Conservation (phyloP, 2,888 invertebrate genomes). For the Diadegma fenestrale region DNA sequence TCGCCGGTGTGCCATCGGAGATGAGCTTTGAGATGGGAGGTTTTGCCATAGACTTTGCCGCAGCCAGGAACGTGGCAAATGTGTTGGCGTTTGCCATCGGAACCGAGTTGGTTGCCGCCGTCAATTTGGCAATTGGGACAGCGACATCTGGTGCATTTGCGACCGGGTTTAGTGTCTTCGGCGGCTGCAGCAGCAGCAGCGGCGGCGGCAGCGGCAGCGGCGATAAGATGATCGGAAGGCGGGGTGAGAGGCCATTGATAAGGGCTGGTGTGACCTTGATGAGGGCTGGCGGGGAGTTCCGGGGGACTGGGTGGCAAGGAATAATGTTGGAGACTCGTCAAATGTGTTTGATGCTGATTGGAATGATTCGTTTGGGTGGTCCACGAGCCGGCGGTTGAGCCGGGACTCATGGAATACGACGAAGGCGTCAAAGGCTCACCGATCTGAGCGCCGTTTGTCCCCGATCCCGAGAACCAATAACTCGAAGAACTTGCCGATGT, state of each 20-base stretch:
- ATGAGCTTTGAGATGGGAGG: constrained; percentile 97
- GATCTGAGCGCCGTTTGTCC: constrained; percentile 72
- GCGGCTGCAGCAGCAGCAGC: constrained; percentile 56
- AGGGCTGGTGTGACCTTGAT: constrained; percentile 73
- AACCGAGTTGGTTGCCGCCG: constrained; percentile 90
- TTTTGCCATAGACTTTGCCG: constrained; percentile 95
- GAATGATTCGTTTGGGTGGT: constrained; percentile 61
- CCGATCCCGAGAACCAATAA: constrained; percentile 77
- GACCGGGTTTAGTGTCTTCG: constrained; percentile 77
- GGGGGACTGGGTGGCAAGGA: constrained; percentile 78
- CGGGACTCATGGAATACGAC: constrained; percentile 74
- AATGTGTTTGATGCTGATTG: constrained; percentile 69
- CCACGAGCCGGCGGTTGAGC: constrained; percentile 53
- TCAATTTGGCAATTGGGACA: constrained; percentile 93
- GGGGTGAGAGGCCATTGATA: constrained; percentile 79
- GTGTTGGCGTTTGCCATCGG: constrained; percentile 93
- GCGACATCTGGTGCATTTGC: constrained; percentile 91
- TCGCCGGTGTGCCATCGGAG: constrained; percentile 97
- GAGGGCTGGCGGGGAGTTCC: constrained; percentile 75
- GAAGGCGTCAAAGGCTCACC: constrained; percentile 76
- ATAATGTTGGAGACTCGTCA: constrained; percentile 75
- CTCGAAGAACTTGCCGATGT: constrained; percentile 53
- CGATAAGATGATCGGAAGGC: constrained; percentile 73
- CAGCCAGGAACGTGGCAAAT: constrained; percentile 95
- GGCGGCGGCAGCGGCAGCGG: constrained; percentile 44